phyloP scores from a whole-genome alignment of 1,140 invertebrate genomes.

The Portunus trituberculatus region DNA sequence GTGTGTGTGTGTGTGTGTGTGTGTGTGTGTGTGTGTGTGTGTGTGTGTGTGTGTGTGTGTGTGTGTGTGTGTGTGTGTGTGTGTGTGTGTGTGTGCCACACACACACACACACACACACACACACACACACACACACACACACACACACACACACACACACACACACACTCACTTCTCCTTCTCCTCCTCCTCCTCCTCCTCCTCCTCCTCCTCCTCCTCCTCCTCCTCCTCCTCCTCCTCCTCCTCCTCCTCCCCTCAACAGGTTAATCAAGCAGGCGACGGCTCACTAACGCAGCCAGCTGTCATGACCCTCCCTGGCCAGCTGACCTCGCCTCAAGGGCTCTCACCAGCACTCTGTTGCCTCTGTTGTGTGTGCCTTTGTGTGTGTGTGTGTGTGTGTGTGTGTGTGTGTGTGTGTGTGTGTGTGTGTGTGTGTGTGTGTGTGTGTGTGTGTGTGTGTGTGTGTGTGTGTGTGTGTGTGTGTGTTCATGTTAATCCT shows the following conservation, averaged over 20 bases:
- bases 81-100: background rate
- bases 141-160: background rate
- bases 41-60: slow-evolving; percentile 26
- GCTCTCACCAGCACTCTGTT: no score
- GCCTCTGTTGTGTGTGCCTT: no score
- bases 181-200: background rate
- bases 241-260: background rate
- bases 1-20: slow-evolving; percentile 48
- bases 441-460: slow-evolving; percentile 20
- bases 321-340: background rate
- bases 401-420: background rate
- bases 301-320: background rate
- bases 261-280: slow-evolving; percentile 10
- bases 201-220: background rate
- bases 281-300: background rate
- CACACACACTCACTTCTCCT: background rate
- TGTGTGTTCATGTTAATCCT: background rate
- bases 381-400: no score
- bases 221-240: background rate
- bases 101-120: no score
- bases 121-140: background rate
- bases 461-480: slow-evolving; percentile 20
- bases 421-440: background rate
- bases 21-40: slow-evolving; percentile 36
- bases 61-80: background rate